These are phyloP conservation scores for Atherinomorus stipes DNA, from an alignment of 2,113 vertebrate species.

Conservation along the genomic window DNA sequence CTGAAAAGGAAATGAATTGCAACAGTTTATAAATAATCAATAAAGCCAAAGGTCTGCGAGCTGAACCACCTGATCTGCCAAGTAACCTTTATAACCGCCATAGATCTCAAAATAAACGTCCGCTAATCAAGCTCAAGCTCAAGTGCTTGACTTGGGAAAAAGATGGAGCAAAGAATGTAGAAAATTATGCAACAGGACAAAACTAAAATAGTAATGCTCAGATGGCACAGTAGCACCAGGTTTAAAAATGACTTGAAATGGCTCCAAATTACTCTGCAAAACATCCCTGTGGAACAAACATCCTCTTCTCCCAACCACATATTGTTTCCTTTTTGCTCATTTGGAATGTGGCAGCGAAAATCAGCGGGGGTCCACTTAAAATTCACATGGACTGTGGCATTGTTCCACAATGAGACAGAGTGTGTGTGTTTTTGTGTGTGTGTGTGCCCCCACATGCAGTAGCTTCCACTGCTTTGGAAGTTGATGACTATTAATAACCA, in stretches of 20 bases:
- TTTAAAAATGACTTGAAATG: constrained; percentile 67
- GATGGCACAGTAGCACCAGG: constrained; percentile 57
- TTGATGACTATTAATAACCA: constrained; percentile 79
- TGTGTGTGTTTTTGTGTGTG: neutral
- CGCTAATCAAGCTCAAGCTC: constrained; percentile 47
- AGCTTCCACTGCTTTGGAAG: constrained; percentile 59
- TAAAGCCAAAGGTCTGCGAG: constrained; percentile 43
- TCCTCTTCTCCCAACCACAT: constrained; percentile 75
- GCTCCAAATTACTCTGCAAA: constrained; percentile 71
- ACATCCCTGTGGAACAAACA: constrained; percentile 77
- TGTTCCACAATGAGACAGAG: constrained; percentile 58
- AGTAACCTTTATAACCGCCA: constrained; percentile 42
- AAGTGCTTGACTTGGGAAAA: constrained; percentile 20
- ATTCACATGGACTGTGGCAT: constrained; percentile 69
- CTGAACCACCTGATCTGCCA: constrained; percentile 24
- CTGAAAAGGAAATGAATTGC: constrained; percentile 26
- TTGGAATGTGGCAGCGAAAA: constrained; percentile 61
- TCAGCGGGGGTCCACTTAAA: constrained; percentile 69
- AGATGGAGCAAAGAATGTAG: constrained; percentile 55
- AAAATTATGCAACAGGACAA: constrained; percentile 63
- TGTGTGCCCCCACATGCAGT: constrained; percentile 17
- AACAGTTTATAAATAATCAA: constrained; percentile 61
- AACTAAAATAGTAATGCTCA: constrained; percentile 57
- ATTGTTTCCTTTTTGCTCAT: constrained; percentile 76
- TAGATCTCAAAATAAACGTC: constrained; percentile 66